A percentile compares a stretch with the other conserved stretches of the same genome.
Conservation (phyloP, 2,797 vertebrate species). For the Orientallactaga sibirica region DNA sequence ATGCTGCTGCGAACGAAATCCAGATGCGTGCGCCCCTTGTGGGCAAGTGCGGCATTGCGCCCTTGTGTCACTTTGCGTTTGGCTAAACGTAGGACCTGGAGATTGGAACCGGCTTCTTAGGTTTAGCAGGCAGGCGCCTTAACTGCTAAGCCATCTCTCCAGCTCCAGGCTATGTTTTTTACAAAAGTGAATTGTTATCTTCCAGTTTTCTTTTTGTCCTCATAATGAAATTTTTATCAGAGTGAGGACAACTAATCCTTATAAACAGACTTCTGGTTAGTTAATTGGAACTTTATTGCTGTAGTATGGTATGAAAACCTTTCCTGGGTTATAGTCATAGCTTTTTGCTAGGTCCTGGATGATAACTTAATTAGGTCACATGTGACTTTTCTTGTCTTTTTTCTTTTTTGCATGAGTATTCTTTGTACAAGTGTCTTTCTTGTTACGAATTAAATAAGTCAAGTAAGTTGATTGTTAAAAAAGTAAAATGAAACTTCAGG, state of each 20-base stretch:
- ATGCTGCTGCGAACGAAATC: too few relatives aligned
- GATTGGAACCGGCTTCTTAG: too few relatives aligned
- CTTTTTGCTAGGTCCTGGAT: conserved; percentile 5
- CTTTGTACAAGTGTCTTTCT: background rate
- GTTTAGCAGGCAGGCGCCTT: too few relatives aligned
- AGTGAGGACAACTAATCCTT: conserved; percentile 1
- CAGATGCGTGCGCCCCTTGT: too few relatives aligned
- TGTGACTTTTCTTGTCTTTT: background rate
- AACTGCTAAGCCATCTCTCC: too few relatives aligned
- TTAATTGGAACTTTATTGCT: conserved; percentile 21
- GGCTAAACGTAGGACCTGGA: too few relatives aligned
- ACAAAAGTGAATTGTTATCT: conserved; percentile 29
- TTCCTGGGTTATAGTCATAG: conserved; percentile 21
- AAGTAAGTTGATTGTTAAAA: conserved; percentile 37
- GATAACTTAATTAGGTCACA: conserved; percentile 29
- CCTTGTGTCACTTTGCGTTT: too few relatives aligned
- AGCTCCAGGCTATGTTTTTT: background rate
- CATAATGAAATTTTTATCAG: conserved; percentile 20
- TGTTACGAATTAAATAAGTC: conserved; percentile 47
- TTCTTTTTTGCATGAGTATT: background rate
- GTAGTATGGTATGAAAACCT: background rate
- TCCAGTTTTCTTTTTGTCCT: conserved; percentile 38
- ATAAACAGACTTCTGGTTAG: conserved; percentile 7
- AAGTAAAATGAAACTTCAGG: background rate
- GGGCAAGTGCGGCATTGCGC: too few relatives aligned